These are phyloP conservation scores for Drosophila ogumai DNA, from an alignment of 1,140 invertebrate genomes.

Conservation along the genomic window DNA sequence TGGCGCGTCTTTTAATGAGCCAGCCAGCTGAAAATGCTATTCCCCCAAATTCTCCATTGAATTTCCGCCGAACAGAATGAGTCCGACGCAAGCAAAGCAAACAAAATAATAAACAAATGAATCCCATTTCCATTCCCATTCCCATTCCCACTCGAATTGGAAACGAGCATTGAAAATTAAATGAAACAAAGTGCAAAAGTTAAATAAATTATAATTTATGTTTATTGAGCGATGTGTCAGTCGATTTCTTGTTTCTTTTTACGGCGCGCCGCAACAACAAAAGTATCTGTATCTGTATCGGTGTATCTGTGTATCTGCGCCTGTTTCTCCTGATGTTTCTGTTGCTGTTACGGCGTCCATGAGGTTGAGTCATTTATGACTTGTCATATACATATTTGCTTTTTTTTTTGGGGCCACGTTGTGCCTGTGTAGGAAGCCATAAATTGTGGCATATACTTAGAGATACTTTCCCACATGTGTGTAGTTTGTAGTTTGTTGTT, in stretches of 20 bases:
- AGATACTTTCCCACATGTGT: slow-evolving; percentile 42
- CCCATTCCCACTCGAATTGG: slow-evolving; percentile 41
- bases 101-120: slow-evolving; percentile 62
- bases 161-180: slow-evolving; percentile 54
- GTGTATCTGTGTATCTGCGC: slow-evolving; percentile 19
- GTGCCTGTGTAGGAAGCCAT: slow-evolving; percentile 72
- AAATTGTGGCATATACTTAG: slow-evolving; percentile 68
- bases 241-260: slow-evolving; percentile 62
- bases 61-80: slow-evolving; percentile 38
- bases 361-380: slow-evolving; percentile 74
- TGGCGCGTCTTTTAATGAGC: slow-evolving; percentile 68
- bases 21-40: slow-evolving; percentile 36
- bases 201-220: slow-evolving; percentile 81
- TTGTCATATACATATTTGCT: slow-evolving; percentile 67
- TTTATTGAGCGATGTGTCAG: slow-evolving; percentile 79
- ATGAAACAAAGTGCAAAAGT: slow-evolving; percentile 67
- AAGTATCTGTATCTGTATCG: slow-evolving; percentile 32
- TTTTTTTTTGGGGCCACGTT: slow-evolving; percentile 53
- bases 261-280: slow-evolving; percentile 60
- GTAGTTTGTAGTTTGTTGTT: slow-evolving; percentile 29
- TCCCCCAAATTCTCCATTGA: slow-evolving; percentile 39
- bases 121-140: slow-evolving; percentile 46
- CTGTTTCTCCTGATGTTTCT: slow-evolving; percentile 29
- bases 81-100: slow-evolving; percentile 23
- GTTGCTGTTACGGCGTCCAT: slow-evolving; percentile 41